Conservation (phyloP, 2,113 vertebrate genomes). For the Spermophilus dauricus region DNA sequence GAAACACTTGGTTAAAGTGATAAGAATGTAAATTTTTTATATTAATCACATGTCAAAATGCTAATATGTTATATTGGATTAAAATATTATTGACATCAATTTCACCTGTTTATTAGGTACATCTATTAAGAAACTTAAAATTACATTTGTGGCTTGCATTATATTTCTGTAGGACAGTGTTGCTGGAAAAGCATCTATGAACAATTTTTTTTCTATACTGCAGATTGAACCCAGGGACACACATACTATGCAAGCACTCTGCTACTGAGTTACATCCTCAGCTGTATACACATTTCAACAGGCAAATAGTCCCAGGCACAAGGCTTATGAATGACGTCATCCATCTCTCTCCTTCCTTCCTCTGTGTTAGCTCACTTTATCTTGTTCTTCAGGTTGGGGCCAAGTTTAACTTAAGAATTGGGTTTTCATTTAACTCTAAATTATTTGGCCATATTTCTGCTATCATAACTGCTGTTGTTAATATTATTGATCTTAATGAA, state of each 20-base stretch:
- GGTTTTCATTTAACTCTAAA: background rate
- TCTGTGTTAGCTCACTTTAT: background rate
- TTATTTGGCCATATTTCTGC: background rate
- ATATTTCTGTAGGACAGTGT: background rate
- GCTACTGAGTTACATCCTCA: too few species aligned
- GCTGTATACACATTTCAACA: background rate
- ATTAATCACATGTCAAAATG: background rate
- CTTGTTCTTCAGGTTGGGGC: background rate
- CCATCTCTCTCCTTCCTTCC: background rate
- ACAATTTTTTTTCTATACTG: too few species aligned
- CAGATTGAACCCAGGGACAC: too few species aligned
- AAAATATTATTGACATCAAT: constrained; percentile 19
- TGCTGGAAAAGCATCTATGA: background rate
- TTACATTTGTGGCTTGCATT: background rate
- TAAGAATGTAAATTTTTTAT: constrained; percentile 1
- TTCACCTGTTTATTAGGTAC: background rate
- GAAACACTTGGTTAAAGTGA: background rate
- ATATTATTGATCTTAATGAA: background rate
- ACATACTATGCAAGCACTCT: too few species aligned
- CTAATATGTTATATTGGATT: background rate
- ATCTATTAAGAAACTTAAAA: constrained; percentile 4
- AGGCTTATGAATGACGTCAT: background rate
- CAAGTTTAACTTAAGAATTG: background rate
- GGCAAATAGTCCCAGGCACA: background rate
- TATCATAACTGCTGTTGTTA: background rate